Conservation (phyloP, 2,113 vertebrate genomes). For the Emydura subglobosa region DNA sequence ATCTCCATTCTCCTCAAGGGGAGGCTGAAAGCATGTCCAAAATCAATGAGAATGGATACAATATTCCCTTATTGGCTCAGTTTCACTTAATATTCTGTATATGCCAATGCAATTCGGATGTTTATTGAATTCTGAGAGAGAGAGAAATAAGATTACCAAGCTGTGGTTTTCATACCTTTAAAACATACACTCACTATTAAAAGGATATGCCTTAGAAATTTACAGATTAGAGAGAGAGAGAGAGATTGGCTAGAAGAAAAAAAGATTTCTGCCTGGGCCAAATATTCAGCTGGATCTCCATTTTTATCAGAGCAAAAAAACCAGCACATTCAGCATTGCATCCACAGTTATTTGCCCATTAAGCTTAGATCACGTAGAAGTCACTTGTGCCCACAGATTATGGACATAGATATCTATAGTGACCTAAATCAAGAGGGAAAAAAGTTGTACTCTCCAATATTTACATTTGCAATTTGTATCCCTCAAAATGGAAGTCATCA, state of each 20-base stretch:
- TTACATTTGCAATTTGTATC: no score
- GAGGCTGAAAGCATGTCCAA: neutral
- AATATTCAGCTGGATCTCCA: no score
- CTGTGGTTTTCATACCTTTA: neutral
- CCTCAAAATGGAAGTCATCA: no score
- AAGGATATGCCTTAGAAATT: no score
- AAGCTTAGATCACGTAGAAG: neutral
- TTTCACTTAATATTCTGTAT: neutral
- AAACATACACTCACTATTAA: neutral
- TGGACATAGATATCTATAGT: neutral
- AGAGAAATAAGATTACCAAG: neutral
- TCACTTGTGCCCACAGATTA: neutral
- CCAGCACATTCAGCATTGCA: neutral
- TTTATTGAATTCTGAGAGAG: neutral
- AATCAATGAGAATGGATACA: neutral
- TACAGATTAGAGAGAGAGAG: no score
- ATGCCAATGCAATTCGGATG: neutral
- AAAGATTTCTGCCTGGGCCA: no score
- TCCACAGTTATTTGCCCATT: conserved; percentile 22
- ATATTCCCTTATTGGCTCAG: neutral
- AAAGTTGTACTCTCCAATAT: neutral
- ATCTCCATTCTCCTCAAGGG: neutral
- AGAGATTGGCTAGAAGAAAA: no score
- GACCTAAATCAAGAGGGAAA: neutral
- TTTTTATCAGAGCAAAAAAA: neutral